These are phyloP conservation scores for Podarcis siculus DNA, from an alignment of 2,797 vertebrate genomes.

Conservation along the genomic window DNA sequence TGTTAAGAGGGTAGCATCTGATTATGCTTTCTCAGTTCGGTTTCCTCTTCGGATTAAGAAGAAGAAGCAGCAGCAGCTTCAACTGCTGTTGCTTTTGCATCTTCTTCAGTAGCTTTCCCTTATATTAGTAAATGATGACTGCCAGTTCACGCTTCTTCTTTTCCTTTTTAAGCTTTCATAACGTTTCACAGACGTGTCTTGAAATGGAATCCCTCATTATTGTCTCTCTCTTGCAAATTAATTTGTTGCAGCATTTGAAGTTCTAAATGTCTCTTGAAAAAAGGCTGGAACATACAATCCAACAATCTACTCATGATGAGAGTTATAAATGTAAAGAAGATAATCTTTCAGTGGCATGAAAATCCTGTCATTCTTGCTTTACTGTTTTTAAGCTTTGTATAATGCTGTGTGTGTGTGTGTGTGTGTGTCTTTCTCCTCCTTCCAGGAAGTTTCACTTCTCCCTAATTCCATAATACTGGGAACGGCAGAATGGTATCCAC, in stretches of 20 bases:
- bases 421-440: slow-evolving; percentile 26
- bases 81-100: slow-evolving; percentile 19
- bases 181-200: slow-evolving; percentile 35
- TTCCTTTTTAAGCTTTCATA: slow-evolving; percentile 30
- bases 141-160: slow-evolving; percentile 37
- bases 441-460: slow-evolving; percentile 57
- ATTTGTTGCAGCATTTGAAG: slow-evolving; percentile 68
- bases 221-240: slow-evolving; percentile 64
- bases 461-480: slow-evolving; percentile 40
- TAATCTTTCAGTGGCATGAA: slow-evolving; percentile 64
- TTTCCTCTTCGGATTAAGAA: not conserved
- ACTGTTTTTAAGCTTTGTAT: slow-evolving; percentile 59
- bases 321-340: slow-evolving; percentile 70
- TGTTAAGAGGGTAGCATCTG: not conserved
- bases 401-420: slow-evolving; percentile 9
- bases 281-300: slow-evolving; percentile 53
- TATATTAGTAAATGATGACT: slow-evolving; percentile 45
- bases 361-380: slow-evolving; percentile 72
- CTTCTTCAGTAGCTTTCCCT: slow-evolving; percentile 36
- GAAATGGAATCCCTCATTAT: slow-evolving; percentile 51
- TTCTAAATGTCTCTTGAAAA: slow-evolving; percentile 60
- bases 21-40: not conserved
- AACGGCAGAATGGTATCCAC: not conserved
- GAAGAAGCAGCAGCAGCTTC: slow-evolving; percentile 28
- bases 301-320: slow-evolving; percentile 67